Conservation (phyloP, 2,113 vertebrate species). For the Silurus asotus region DNA sequence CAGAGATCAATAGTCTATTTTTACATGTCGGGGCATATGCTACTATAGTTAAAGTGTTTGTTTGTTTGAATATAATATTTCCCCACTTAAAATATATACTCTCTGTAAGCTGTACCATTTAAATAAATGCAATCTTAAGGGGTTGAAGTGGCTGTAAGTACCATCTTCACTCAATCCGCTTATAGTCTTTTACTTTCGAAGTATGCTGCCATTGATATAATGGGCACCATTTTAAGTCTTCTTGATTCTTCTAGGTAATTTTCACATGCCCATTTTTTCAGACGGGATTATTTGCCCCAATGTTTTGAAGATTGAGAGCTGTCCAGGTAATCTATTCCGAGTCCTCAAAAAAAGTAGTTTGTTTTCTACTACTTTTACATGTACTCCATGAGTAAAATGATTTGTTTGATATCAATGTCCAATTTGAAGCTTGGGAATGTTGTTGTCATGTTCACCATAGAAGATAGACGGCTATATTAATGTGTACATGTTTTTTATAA, state of each 20-base stretch:
- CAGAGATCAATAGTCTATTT: constrained; percentile 3
- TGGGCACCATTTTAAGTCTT: constrained; percentile 12
- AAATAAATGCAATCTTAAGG: background rate
- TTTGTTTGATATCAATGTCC: background rate
- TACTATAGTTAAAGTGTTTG: background rate
- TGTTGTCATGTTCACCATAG: background rate
- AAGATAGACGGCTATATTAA: background rate
- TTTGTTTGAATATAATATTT: background rate
- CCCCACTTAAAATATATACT: background rate
- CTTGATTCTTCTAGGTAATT: background rate
- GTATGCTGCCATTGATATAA: constrained; percentile 9
- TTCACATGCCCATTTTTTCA: background rate
- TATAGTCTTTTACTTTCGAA: constrained; percentile 22
- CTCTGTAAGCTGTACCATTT: background rate
- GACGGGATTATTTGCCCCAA: background rate
- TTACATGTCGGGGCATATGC: background rate
- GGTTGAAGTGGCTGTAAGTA: constrained; percentile 21
- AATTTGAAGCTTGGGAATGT: background rate
- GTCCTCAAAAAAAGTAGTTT: background rate
- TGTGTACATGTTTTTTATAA: background rate
- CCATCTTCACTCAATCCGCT: constrained; percentile 37
- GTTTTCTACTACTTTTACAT: background rate
- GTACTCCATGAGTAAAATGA: background rate
- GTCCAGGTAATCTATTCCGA: background rate
- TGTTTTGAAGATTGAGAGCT: background rate